Evolutionary conservation across 2,113 vertebrate genomes (phyloP).

Genomic region (Sander vitreus): DNA sequence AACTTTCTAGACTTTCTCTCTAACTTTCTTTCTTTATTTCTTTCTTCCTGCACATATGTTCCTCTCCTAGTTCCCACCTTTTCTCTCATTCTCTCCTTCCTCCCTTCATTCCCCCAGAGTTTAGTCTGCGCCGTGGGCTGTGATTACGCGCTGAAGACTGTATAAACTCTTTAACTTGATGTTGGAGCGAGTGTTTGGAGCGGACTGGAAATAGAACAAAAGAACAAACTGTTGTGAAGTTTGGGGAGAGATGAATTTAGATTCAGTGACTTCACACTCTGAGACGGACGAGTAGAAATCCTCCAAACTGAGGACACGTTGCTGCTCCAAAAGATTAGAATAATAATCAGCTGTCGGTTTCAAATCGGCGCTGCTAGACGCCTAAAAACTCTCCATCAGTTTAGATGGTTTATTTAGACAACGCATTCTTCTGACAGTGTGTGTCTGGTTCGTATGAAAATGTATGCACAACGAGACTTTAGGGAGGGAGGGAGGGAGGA

Average conservation of each 20-base stretch:
- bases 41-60: too few relatives aligned
- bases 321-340: not conserved
- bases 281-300: not conserved
- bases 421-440: too few relatives aligned
- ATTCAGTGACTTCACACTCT: not conserved
- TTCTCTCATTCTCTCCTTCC: too few relatives aligned
- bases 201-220: slow-evolving; percentile 21
- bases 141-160: slow-evolving; percentile 11
- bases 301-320: not conserved
- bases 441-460: too few relatives aligned
- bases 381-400: too few relatives aligned
- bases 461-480: too few relatives aligned
- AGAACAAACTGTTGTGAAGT: slow-evolving; percentile 13
- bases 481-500: too few relatives aligned
- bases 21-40: too few relatives aligned
- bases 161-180: slow-evolving; percentile 27
- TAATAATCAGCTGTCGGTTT: not conserved
- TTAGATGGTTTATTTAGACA: too few relatives aligned
- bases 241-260: not conserved
- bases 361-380: not conserved
- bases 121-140: slow-evolving; percentile 43
- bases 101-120: slow-evolving; percentile 8
- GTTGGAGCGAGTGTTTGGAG: slow-evolving; percentile 26
- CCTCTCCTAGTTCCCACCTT: too few relatives aligned
- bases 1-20: too few relatives aligned